Evolutionary conservation across 2,888 invertebrate species (phyloP).

Genomic region (Trachelus troglodyta): DNA sequence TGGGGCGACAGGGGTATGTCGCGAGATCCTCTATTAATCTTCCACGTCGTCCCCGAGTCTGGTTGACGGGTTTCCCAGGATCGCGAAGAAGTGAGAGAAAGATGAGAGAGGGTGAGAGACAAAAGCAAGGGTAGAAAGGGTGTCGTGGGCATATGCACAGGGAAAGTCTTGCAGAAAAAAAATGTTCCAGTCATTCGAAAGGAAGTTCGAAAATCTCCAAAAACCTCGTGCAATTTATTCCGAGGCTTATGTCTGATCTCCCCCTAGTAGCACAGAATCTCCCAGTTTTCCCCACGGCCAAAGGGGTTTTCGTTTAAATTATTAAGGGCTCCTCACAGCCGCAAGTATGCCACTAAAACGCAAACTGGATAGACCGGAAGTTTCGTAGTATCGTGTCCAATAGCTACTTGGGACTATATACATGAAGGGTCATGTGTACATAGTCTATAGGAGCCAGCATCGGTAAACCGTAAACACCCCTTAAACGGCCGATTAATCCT

Average conservation of each 20-base stretch:
- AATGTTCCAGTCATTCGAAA: neutral
- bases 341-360: constrained; percentile 19
- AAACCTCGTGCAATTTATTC: neutral
- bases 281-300: neutral
- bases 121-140: neutral
- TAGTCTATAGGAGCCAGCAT: constrained; percentile 12
- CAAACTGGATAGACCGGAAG: constrained; percentile 1
- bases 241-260: neutral
- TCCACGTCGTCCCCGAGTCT: constrained; percentile 2
- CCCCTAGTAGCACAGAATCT: neutral
- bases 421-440: neutral
- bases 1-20: constrained; percentile 29
- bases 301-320: constrained; percentile 30
- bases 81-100: neutral
- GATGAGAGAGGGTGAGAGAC: neutral
- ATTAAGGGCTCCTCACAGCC: constrained; percentile 39
- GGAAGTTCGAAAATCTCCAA: neutral
- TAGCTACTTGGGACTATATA: neutral
- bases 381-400: neutral
- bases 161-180: neutral
- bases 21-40: constrained; percentile 38
- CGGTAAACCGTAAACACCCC: constrained; percentile 52
- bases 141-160: neutral
- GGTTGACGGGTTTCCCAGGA: neutral
- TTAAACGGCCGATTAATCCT: constrained; percentile 50